Base-by-base conservation (phyloP, 2,888 invertebrate genomes). In the Scrobipalpa costella region DNA sequence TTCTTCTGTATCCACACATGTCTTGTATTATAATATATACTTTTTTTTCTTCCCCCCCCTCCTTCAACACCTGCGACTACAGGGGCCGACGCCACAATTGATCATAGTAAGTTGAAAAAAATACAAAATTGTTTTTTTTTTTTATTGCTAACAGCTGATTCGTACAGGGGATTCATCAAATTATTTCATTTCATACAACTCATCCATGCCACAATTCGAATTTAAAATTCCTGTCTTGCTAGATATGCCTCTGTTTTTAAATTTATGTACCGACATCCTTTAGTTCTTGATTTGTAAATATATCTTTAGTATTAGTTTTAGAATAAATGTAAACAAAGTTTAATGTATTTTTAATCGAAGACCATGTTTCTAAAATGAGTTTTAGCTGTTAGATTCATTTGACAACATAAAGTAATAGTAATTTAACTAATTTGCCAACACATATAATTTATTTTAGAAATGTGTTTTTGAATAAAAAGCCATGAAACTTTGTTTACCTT, bases 41-140 rank as follows among this genome's bases (percentile, higher is more conserved):
- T 77, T 80, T 81, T 83, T 75, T 77, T 75, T 74, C 76, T 78
- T 80, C 77, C 66, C 73, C 70, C 77, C 77, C 66, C 73, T 70
- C 77, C 83, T 79, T 74, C 77, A 74, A 71, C 78, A 76, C 15
- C 49, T 17, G 21, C n/a, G 34, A 73, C 79, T 65, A 72, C 91
- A 92, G 92, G 91, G 91, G 66, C 92, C 92, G 67, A 78, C 87
- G 69, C 92, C 92, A 79, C 92, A 92, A 76, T 86, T 92, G 81
- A 92, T 92, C 72, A 91, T 92, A 84, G 92, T 92, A 92, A 92
- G 92, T 92, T 59, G 36, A 64, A 59, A 66, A 61, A 57, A 38
- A 19, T 38, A 19, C 8, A 40, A 38, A 38, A 36, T 15, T 21
- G 17, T 50, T 34, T 7, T 33, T 52, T 52, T n/a, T 61, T 52